Evolutionary conservation across 2,113 vertebrate species (phyloP).

Genomic region (Erythrocercus mccallii): DNA sequence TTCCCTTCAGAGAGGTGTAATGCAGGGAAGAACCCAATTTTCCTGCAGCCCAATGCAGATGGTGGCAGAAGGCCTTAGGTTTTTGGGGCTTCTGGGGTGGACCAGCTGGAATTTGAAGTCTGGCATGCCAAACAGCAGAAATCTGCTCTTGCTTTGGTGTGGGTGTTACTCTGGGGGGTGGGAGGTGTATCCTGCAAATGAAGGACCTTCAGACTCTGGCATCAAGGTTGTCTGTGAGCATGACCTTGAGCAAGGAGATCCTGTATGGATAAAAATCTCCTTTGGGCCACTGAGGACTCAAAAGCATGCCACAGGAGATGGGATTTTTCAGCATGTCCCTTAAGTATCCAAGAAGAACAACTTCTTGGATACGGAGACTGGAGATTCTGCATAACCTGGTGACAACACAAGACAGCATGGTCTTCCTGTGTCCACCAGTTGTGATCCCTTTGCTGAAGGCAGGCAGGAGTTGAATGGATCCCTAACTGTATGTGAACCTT

Average conservation of each 20-base stretch:
- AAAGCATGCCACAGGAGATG: background rate
- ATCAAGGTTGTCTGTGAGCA: background rate
- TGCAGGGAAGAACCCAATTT: background rate
- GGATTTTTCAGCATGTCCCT: background rate
- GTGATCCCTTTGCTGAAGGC: background rate
- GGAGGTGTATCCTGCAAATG: background rate
- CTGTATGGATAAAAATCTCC: background rate
- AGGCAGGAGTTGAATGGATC: background rate
- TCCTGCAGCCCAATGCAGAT: background rate
- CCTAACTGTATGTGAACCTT: background rate
- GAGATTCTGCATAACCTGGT: background rate
- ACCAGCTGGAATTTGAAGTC: background rate
- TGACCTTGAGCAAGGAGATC: background rate
- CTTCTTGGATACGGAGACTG: background rate
- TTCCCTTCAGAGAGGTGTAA: background rate
- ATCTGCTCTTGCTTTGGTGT: background rate
- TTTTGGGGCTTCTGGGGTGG: background rate
- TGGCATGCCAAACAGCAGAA: background rate
- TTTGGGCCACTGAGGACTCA: background rate
- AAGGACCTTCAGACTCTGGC: background rate
- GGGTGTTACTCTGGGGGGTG: background rate
- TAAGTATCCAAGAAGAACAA: background rate
- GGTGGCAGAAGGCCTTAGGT: background rate
- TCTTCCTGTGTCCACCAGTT: background rate
- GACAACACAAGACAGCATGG: accelerated